Evolutionary conservation across 2,113 vertebrate species (phyloP).

Genomic region (Ellobius talpinus): DNA sequence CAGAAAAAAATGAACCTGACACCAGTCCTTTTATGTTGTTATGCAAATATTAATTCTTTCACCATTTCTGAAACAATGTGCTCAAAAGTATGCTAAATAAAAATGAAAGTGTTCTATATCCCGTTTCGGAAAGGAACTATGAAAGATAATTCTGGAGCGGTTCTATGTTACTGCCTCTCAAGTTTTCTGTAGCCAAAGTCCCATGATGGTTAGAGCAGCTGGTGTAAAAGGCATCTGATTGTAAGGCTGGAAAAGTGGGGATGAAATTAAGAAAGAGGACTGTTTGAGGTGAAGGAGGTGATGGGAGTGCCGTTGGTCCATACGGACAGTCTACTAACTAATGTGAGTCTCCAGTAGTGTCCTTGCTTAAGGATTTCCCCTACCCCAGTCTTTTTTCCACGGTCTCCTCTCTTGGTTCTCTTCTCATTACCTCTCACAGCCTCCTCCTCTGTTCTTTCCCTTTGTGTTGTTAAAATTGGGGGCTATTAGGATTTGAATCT

Average conservation of each 20-base stretch:
- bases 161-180: constrained; percentile 11
- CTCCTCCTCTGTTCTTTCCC: neutral
- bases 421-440: neutral
- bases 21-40: neutral
- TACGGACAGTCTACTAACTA: neutral
- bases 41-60: constrained; percentile 56
- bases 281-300: neutral
- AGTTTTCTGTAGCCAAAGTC: neutral
- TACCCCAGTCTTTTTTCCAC: neutral
- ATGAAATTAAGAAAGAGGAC: neutral
- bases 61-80: constrained; percentile 19
- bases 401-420: neutral
- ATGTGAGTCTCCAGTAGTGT: neutral
- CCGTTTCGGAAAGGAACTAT: neutral
- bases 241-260: constrained; percentile 18
- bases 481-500: neutral
- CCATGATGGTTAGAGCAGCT: neutral
- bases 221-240: neutral
- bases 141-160: constrained; percentile 4
- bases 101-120: constrained; percentile 12
- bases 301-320: neutral
- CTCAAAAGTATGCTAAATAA: constrained; percentile 48
- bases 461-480: neutral
- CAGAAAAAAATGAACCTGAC: neutral
- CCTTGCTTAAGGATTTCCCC: neutral